These are phyloP conservation scores for Hippocampus comes DNA, from an alignment of 2,113 vertebrate species.

Conservation along the genomic window DNA sequence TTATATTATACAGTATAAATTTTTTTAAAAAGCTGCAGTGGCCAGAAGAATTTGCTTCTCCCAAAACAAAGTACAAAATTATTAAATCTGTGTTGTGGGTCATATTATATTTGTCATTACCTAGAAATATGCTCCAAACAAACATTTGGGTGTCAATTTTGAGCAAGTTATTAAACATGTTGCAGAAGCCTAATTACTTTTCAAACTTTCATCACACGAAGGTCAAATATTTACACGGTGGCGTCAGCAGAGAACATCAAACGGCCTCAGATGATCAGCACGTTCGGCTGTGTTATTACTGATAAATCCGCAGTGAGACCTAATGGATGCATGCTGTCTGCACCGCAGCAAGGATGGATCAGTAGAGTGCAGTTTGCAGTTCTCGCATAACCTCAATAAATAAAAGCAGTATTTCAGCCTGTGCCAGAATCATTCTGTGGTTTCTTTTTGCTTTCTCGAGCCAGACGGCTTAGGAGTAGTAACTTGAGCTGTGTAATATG, in stretches of 20 bases:
- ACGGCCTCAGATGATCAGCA: neutral
- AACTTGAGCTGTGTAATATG: neutral
- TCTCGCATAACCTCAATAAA: neutral
- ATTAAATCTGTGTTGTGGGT: neutral
- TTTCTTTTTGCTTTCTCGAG: neutral
- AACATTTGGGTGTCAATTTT: neutral
- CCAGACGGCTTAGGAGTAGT: neutral
- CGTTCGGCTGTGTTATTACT: neutral
- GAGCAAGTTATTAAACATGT: neutral
- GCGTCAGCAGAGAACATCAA: conserved; percentile 1
- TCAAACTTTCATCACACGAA: neutral
- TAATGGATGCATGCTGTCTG: neutral
- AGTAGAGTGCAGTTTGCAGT: neutral
- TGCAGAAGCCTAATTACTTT: neutral
- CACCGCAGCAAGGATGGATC: neutral
- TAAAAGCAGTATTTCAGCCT: neutral
- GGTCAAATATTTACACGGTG: conserved; percentile 8
- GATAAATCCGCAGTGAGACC: neutral
- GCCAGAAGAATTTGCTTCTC: no score
- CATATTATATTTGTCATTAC: neutral
- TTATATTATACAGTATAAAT: no score
- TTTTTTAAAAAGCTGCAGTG: no score
- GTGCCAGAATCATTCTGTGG: neutral
- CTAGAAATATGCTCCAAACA: neutral
- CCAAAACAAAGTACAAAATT: neutral